phyloP scores from a whole-genome alignment of 2,113 vertebrate species.

The Callipepla californica region DNA sequence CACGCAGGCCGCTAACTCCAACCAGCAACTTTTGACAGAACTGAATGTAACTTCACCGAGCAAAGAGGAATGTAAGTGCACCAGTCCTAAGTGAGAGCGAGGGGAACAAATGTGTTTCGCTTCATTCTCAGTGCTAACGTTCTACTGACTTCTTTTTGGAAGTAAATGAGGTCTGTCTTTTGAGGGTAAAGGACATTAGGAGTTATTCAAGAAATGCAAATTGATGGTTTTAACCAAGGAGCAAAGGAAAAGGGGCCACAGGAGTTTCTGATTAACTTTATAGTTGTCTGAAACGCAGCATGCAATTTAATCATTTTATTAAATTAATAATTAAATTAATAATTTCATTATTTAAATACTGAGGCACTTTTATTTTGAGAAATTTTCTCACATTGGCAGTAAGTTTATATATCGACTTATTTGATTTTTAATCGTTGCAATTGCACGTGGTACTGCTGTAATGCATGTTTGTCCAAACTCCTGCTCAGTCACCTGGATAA shows the following conservation, averaged over 20 bases:
- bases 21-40: constrained; percentile 88
- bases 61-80: constrained; percentile 91
- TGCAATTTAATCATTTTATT: not conserved
- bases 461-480: not conserved
- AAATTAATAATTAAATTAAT: no score
- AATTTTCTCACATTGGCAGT: not conserved
- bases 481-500: not conserved
- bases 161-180: not conserved
- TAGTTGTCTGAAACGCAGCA: not conserved
- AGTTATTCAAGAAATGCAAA: not conserved
- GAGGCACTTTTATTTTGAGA: not conserved
- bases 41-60: constrained; percentile 87
- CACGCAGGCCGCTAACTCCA: constrained; percentile 85
- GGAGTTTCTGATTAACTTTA: not conserved
- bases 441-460: not conserved
- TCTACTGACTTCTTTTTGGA: not conserved
- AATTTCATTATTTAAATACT: not conserved
- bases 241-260: not conserved
- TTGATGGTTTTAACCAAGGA: not conserved
- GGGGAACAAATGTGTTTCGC: not conserved
- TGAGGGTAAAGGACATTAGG: not conserved
- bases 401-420: not conserved
- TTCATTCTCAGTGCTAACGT: not conserved
- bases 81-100: not conserved
- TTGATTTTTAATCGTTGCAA: not conserved